Conservation (phyloP, 92 coral and sea anemone genomes). For the Desmophyllum pertusum region DNA sequence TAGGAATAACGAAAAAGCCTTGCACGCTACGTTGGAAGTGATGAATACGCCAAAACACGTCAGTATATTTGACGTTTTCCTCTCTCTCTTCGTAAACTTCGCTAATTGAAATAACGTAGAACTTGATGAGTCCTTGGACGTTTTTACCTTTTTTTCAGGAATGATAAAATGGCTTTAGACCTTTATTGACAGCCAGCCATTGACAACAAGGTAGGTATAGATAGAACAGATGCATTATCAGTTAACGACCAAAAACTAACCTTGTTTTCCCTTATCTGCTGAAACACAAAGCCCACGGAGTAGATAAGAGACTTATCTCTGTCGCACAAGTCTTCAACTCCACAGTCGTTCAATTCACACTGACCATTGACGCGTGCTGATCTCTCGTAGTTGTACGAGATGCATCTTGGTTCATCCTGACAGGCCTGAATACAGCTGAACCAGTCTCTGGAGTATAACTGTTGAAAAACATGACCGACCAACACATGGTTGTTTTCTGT, state of each 20-base stretch:
- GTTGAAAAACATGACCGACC: neutral
- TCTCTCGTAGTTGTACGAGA: neutral
- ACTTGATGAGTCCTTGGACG: no score
- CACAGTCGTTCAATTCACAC: neutral
- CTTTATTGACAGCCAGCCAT: no score
- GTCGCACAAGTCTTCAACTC: neutral
- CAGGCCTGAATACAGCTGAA: constrained; percentile 5
- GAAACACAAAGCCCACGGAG: neutral
- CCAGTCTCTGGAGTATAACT: neutral
- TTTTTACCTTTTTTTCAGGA: no score
- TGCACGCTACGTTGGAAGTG: no score
- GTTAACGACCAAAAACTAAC: neutral
- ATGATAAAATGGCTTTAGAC: no score
- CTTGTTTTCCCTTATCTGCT: neutral
- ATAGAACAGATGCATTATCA: neutral
- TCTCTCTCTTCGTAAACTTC: no score
- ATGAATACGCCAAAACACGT: no score
- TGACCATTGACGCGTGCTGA: neutral
- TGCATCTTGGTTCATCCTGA: neutral
- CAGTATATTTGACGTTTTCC: no score
- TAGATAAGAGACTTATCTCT: neutral
- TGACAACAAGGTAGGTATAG: neutral
- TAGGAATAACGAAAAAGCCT: no score
- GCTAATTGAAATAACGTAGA: no score
- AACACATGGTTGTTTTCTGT: neutral